A percentile compares a stretch with the other conserved stretches of the same genome.
Evolutionary conservation across 1,140 invertebrate genomes (phyloP).

Genomic region (Oncopodura yosiiana): DNA sequence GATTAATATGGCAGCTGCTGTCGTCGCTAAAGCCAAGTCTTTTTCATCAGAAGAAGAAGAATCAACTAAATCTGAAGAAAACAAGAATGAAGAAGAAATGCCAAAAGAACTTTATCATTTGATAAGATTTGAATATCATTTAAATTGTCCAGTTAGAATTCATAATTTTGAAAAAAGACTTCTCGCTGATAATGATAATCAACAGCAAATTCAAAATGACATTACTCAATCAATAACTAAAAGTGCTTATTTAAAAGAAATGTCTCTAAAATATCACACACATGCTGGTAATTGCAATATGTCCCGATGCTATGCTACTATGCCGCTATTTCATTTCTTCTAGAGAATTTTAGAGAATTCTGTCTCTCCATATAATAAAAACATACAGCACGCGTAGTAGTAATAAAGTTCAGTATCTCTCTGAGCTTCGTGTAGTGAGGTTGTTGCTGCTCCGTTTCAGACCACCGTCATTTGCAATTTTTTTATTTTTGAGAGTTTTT

Average conservation of each 20-base stretch:
- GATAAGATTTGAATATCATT: conserved; percentile 69
- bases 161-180: conserved; percentile 77
- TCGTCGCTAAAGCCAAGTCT: conserved; percentile 14
- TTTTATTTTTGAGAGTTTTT: too few relatives aligned
- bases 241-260: conserved; percentile 18
- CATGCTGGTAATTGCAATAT: too few relatives aligned
- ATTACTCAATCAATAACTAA: conserved; percentile 19
- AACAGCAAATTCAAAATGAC: conserved; percentile 17
- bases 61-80: background rate
- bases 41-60: conserved; percentile 1
- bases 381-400: too few relatives aligned
- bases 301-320: too few relatives aligned
- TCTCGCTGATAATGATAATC: conserved; percentile 37
- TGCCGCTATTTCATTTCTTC: too few relatives aligned
- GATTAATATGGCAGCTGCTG: conserved; percentile 38
- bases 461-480: too few relatives aligned
- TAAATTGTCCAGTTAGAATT: conserved; percentile 69
- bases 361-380: too few relatives aligned
- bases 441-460: too few relatives aligned
- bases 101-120: conserved; percentile 57
- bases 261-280: conserved; percentile 11
- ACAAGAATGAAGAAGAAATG: conserved; percentile 37
- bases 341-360: too few relatives aligned
- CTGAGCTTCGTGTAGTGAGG: too few relatives aligned
- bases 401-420: too few relatives aligned